These are phyloP conservation scores for Poecilia picta DNA, from an alignment of 2,797 vertebrate genomes.

Conservation along the genomic window DNA sequence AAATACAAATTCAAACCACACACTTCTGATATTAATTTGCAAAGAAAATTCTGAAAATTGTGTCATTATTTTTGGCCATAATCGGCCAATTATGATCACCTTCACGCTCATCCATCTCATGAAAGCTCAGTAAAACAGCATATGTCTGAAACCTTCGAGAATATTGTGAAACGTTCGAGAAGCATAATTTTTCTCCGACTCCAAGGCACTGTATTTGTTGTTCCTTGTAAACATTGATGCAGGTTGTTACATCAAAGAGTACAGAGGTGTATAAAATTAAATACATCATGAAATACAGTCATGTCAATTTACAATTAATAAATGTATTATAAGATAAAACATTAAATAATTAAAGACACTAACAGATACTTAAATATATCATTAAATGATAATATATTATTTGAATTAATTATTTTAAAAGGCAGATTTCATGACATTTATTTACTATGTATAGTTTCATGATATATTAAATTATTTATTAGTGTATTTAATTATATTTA, in stretches of 20 bases:
- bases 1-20: not conserved
- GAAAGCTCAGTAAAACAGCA: not conserved
- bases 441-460: too few species aligned
- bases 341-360: too few species aligned
- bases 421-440: too few species aligned
- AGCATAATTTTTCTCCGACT: not conserved
- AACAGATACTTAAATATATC: too few species aligned
- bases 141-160: not conserved
- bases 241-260: not conserved
- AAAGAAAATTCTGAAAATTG: not conserved
- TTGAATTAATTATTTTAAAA: too few species aligned
- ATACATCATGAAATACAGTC: too few species aligned
- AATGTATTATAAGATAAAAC: too few species aligned
- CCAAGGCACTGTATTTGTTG: not conserved
- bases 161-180: not conserved
- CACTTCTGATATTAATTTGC: not conserved
- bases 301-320: too few species aligned
- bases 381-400: too few species aligned
- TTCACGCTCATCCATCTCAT: not conserved
- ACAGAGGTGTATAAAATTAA: too few species aligned
- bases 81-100: not conserved
- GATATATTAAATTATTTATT: too few species aligned
- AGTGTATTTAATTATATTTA: too few species aligned
- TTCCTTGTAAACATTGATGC: not conserved
- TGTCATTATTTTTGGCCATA: not conserved